Conservation (phyloP, 2,113 vertebrate species). For the Hemicordylus capensis region DNA sequence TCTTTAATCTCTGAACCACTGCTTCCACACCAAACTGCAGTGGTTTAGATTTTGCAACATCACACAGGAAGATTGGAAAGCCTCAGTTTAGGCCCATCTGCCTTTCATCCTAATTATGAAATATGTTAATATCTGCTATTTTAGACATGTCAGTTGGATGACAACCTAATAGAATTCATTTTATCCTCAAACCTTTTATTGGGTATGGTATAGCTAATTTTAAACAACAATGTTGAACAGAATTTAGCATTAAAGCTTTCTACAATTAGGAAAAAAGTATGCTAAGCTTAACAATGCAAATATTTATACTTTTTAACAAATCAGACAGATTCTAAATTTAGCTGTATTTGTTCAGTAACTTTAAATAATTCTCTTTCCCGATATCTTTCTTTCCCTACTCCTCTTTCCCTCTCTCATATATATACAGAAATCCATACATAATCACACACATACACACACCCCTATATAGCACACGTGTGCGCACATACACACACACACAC, state of each 20-base stretch:
- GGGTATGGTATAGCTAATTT: background rate
- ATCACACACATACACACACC: too few species aligned
- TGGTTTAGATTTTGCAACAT: background rate
- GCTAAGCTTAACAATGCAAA: background rate
- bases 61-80: background rate
- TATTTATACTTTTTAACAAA: background rate
- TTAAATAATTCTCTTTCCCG: background rate
- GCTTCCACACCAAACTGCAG: background rate
- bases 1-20: background rate
- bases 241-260: background rate
- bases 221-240: background rate
- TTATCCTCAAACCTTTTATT: background rate
- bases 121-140: background rate
- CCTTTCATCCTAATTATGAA: background rate
- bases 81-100: background rate
- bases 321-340: background rate
- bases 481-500: too few species aligned
- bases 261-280: background rate
- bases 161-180: background rate
- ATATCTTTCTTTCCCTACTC: background rate
- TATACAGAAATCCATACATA: too few species aligned
- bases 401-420: background rate
- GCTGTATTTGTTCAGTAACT: background rate
- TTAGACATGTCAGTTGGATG: background rate
- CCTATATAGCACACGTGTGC: too few species aligned